Evolutionary conservation across 2,113 vertebrate genomes (phyloP).

Genomic region (Heliornis fulica): DNA sequence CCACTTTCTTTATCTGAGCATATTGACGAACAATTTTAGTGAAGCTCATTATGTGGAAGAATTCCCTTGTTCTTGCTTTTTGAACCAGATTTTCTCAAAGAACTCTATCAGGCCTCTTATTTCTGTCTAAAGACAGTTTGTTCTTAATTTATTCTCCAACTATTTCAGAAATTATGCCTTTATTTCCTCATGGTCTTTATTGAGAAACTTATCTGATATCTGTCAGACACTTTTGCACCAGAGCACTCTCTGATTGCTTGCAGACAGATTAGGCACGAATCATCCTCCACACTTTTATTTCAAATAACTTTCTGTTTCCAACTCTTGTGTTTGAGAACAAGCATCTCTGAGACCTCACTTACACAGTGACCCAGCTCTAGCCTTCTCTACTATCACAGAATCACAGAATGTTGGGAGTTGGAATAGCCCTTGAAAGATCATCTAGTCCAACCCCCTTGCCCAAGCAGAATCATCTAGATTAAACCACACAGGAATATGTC

Average conservation of each 20-base stretch:
- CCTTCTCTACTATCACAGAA: not conserved
- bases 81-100: not conserved
- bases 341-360: not conserved
- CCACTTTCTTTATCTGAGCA: not conserved
- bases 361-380: not conserved
- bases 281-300: not conserved
- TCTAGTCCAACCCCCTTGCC: fast-evolving
- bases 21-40: not conserved
- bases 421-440: not conserved
- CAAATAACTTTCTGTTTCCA: not conserved
- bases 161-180: not conserved
- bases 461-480: too few species aligned
- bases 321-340: not conserved
- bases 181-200: not conserved
- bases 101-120: not conserved
- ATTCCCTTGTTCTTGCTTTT: not conserved
- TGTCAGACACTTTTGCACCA: not conserved
- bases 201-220: not conserved
- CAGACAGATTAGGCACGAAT: fast-evolving
- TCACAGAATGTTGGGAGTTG: not conserved
- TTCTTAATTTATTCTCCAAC: not conserved
- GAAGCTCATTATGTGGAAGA: not conserved
- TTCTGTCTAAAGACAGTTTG: not conserved
- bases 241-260: not conserved
- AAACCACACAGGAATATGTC: too few species aligned